A percentile compares a stretch with the other conserved stretches of the same genome.
Conservation (phyloP, 2,888 invertebrate genomes). For the Eristalinus aeneus region DNA sequence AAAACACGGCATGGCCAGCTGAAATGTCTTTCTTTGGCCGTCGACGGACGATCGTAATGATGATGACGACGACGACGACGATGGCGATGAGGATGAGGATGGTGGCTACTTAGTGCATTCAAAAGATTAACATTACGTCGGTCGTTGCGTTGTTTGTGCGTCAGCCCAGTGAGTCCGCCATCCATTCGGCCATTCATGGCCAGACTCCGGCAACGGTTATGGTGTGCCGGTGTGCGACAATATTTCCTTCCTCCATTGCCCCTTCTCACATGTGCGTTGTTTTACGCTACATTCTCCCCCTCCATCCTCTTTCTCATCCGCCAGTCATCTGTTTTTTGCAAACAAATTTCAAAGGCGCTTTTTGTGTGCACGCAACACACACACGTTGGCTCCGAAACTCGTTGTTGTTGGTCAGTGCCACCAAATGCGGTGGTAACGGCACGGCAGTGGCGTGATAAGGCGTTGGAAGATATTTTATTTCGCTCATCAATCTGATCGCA, state of each 20-base stretch:
- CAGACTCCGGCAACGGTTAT: conserved; percentile 46
- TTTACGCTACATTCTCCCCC: neutral
- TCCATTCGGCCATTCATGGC: conserved; percentile 33
- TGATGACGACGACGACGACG: neutral
- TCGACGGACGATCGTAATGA: neutral
- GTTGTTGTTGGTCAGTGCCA: conserved; percentile 28
- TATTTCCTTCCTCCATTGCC: conserved; percentile 37
- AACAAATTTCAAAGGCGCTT: conserved; percentile 55
- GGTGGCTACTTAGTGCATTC: conserved; percentile 20
- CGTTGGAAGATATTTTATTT: conserved; percentile 38
- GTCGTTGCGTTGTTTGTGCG: conserved; percentile 18
- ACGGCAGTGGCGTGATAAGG: conserved; percentile 12
- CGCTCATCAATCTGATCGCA: conserved; percentile 41
- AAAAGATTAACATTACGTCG: conserved; percentile 48
- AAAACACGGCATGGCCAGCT: conserved; percentile 58
- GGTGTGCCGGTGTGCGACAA: conserved; percentile 49
- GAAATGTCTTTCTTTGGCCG: conserved; percentile 64
- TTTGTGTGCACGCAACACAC: conserved; percentile 19
- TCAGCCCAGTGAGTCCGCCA: neutral
- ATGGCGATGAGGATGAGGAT: conserved; percentile 19
- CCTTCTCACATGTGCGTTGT: conserved; percentile 24
- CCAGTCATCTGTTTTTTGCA: conserved; percentile 15
- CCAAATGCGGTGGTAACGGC: too few species aligned
- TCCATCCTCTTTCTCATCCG: neutral
- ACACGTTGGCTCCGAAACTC: conserved; percentile 33